phyloP scores from a whole-genome alignment of 2,797 vertebrate species.

The Merluccius polli region DNA sequence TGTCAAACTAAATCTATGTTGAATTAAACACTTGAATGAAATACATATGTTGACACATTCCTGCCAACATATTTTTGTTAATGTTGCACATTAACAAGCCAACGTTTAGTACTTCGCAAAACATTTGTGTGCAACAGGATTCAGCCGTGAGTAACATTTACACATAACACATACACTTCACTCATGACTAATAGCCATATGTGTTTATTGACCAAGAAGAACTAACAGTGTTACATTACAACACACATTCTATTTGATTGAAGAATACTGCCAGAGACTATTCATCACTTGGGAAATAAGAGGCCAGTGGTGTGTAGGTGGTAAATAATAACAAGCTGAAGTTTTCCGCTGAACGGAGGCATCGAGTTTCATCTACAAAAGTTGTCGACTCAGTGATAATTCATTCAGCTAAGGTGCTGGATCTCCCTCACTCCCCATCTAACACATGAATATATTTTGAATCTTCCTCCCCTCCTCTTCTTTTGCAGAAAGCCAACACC shows the following conservation, averaged over 20 bases:
- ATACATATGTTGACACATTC: too few species aligned
- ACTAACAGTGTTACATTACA: not conserved
- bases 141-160: not conserved
- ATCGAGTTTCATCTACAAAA: slow-evolving; percentile 6
- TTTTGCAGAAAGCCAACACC: slow-evolving; percentile 60
- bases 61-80: too few species aligned
- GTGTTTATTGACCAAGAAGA: not conserved
- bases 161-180: not conserved
- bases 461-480: slow-evolving; percentile 13
- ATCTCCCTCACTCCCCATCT: not conserved
- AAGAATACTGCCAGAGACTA: not conserved
- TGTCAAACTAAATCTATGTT: not conserved
- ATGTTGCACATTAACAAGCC: too few species aligned
- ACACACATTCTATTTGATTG: not conserved
- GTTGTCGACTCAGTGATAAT: not conserved
- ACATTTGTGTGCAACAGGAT: slow-evolving; percentile 4
- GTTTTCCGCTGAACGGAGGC: slow-evolving; percentile 4
- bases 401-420: slow-evolving; percentile 4
- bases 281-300: not conserved
- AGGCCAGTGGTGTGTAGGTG: not conserved
- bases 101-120: not conserved
- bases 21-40: not conserved
- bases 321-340: not conserved
- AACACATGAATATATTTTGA: slow-evolving; percentile 12
- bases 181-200: not conserved